Base-by-base conservation (phyloP, 23 tunicate species). In the Trididemnum nubilum region DNA sequence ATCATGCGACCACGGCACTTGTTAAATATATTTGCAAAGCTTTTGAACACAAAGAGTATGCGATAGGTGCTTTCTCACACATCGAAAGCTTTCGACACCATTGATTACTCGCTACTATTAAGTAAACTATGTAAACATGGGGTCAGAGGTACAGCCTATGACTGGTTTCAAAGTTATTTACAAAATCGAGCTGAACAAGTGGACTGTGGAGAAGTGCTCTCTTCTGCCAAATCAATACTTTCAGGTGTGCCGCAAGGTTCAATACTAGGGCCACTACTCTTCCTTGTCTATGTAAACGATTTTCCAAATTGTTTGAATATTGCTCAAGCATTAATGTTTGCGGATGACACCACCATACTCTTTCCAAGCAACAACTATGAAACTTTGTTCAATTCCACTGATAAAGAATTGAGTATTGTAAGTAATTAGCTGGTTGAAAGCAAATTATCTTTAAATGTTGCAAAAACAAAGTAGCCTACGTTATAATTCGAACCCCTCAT, bases 41-140 rank as follows among this genome's bases (percentile, higher is more conserved):
- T 5, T 60, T 79, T 29, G 72, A 79, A 28, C 9, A 61, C 51
- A 63, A 63, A 24, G 26, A 58, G n/a, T 33, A 51, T 1, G 71
- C 52, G 2, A 1, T 79, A 21, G 83, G 83, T 29, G 71, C 61
- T 12, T 79, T 79, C 51, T 2, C 61, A 34, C 51, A 59, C 39
- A 1, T 79, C 83, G 0, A 79, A 79, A 57, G 82, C 82, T 33
- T 79, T 79, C 61, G 72, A 59, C 51, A 59, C 83, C 2, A 63
- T 79, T 79, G 72, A 79, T 36, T 51, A 79, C 34, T 2, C 51
- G 30, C 60, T 79, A 1, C 22, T 78, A n/a, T 72, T 54, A 5
- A n/a, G 9, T 19, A 78, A 78, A 78, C 38, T 78, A 15, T n/a
- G 19, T 18, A 24, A 78, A 19, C 61, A 64, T 33, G 83, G 83